These are phyloP conservation scores for Typhlomys cinereus DNA, from an alignment of 2,113 vertebrate species.

Conservation along the genomic window DNA sequence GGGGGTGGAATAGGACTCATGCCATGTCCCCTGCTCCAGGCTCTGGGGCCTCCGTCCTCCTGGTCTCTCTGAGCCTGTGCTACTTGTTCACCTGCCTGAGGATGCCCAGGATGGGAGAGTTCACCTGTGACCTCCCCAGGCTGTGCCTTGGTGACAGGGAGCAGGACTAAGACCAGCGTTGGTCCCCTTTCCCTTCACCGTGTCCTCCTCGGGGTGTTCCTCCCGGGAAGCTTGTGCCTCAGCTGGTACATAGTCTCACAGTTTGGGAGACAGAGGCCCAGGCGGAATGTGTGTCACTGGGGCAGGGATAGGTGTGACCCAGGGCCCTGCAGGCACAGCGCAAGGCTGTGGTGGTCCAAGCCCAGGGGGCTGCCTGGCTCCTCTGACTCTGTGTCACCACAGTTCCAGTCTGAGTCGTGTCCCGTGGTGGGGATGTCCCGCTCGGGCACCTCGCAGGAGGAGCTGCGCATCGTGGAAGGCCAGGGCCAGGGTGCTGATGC, in stretches of 20 bases:
- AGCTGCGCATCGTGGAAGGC: constrained; percentile 96
- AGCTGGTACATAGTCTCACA: too few species aligned
- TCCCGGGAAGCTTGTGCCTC: not conserved
- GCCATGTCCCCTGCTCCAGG: rapidly evolving
- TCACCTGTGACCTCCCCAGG: not conserved
- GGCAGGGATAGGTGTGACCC: rapidly evolving
- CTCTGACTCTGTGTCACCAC: not conserved
- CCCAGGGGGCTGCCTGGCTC: rapidly evolving
- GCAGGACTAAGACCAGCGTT: not conserved
- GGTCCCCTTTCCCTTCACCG: not conserved
- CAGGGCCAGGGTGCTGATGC: constrained; percentile 92
- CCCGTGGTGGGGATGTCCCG: constrained; percentile 89
- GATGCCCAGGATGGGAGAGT: not conserved
- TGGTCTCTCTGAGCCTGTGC: rapidly evolving
- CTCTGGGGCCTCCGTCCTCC: not conserved
- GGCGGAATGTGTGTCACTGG: rapidly evolving
- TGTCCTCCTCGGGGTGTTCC: rapidly evolving
- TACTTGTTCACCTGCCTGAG: rapidly evolving
- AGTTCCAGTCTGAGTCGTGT: constrained; percentile 97
- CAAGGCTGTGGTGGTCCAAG: rapidly evolving
- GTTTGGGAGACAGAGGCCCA: not conserved
- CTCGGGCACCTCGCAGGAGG: constrained; percentile 94
- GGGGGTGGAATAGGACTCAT: too few species aligned
- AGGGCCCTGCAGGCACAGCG: not conserved
- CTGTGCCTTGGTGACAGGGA: too few species aligned